A percentile compares a stretch with the other conserved stretches of the same genome.
These are phyloP conservation scores for Ceratoteleas bidentatus DNA, from an alignment of 1,140 invertebrate species.

Conservation along the genomic window DNA sequence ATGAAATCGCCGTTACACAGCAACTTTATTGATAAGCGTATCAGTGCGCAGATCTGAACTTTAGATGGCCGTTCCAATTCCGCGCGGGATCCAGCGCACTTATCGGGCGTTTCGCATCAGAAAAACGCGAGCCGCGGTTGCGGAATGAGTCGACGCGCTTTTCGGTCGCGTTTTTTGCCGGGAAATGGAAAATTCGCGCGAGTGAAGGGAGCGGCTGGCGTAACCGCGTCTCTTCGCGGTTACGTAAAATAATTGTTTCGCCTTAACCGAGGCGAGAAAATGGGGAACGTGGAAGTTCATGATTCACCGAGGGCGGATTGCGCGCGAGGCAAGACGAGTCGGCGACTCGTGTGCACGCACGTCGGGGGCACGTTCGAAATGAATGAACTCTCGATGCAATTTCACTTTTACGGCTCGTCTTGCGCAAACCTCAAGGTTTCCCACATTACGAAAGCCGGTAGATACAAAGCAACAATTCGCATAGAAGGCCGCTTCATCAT, in stretches of 20 bases:
- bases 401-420: slow-evolving; percentile 78
- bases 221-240: slow-evolving; percentile 30
- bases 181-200: slow-evolving; percentile 50
- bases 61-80: slow-evolving; percentile 29
- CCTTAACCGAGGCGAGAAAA: slow-evolving; percentile 49
- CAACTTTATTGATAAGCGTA: slow-evolving; percentile 48
- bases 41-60: slow-evolving; percentile 37
- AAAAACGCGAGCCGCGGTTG: slow-evolving; percentile 15
- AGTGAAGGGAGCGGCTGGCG: slow-evolving; percentile 51
- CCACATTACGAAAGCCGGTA: slow-evolving; percentile 79
- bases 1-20: slow-evolving; percentile 34
- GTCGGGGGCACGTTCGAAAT: slow-evolving; percentile 68
- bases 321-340: slow-evolving; percentile 31
- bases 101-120: slow-evolving; percentile 19
- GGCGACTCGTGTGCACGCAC: slow-evolving; percentile 47
- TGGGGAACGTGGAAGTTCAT: slow-evolving; percentile 62
- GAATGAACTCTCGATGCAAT: slow-evolving; percentile 79
- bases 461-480: too few species aligned
- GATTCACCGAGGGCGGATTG: slow-evolving; percentile 57
- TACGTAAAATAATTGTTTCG: slow-evolving; percentile 52
- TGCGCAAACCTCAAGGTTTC: slow-evolving; percentile 80
- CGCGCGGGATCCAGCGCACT: slow-evolving; percentile 12
- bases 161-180: slow-evolving; percentile 7
- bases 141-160: background rate
- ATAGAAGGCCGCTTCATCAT: slow-evolving; percentile 64